These are phyloP conservation scores for Charina bottae DNA, from an alignment of 2,113 vertebrate genomes.

Conservation along the genomic window DNA sequence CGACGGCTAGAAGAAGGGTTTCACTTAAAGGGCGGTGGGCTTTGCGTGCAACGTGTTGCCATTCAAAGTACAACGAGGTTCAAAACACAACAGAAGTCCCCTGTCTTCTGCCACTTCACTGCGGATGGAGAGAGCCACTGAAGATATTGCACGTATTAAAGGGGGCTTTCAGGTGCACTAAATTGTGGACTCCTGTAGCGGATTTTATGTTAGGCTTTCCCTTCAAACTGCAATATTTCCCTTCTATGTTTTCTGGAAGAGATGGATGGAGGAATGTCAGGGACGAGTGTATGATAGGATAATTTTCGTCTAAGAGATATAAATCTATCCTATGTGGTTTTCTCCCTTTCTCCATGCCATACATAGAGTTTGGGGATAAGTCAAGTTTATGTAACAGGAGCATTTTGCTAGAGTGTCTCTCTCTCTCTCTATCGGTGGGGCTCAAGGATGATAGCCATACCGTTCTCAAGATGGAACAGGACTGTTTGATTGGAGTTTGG, in stretches of 20 bases:
- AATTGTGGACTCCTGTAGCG: background rate
- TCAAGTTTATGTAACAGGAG: slow-evolving; percentile 3
- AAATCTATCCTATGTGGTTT: background rate
- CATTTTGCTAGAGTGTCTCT: background rate
- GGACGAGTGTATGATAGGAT: background rate
- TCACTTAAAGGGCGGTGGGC: background rate
- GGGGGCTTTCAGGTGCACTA: background rate
- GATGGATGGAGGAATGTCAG: background rate
- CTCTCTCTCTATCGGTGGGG: background rate
- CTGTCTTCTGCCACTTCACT: background rate
- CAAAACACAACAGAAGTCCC: background rate
- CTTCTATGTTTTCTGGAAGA: background rate
- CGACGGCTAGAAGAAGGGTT: too few species aligned
- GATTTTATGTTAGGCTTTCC: background rate
- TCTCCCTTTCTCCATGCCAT: background rate
- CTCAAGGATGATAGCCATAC: background rate
- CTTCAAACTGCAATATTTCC: background rate
- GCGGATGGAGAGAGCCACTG: background rate
- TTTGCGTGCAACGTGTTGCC: background rate
- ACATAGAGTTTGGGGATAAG: background rate
- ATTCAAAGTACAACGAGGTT: background rate
- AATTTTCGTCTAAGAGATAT: background rate
- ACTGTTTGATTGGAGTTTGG: background rate
- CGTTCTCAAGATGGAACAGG: background rate
- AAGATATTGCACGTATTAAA: background rate